phyloP scores from a whole-genome alignment of 2,888 invertebrate species.

The Drosophila stalkeri region DNA sequence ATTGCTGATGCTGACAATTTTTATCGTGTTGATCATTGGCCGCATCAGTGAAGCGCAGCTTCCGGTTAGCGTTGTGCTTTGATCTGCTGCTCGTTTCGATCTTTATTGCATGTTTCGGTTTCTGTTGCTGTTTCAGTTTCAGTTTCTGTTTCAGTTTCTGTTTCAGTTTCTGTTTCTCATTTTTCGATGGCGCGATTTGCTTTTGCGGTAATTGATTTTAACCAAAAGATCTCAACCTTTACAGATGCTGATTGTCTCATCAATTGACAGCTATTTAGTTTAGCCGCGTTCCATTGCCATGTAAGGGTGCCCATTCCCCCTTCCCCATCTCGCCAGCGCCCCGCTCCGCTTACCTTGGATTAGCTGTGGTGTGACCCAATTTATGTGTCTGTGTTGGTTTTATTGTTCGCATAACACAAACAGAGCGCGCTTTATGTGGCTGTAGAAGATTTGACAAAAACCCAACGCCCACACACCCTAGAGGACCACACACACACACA shows the following conservation, averaged over 20 bases:
- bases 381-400: slow-evolving; percentile 52
- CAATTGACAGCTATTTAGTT: slow-evolving; percentile 67
- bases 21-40: slow-evolving; percentile 20
- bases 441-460: slow-evolving; percentile 47
- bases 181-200: slow-evolving; percentile 14
- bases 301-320: slow-evolving; percentile 24
- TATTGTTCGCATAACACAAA: slow-evolving; percentile 49
- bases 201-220: slow-evolving; percentile 73
- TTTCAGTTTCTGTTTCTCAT: slow-evolving; percentile 28
- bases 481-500: slow-evolving; percentile 28
- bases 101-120: slow-evolving; percentile 47
- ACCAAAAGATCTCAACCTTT: slow-evolving; percentile 68
- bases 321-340: neutral
- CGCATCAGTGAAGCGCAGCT: slow-evolving; percentile 62
- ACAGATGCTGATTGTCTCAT: slow-evolving; percentile 66
- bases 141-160: slow-evolving; percentile 19
- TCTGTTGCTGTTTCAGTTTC: slow-evolving; percentile 27
- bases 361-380: slow-evolving; percentile 68
- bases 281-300: slow-evolving; percentile 38
- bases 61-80: slow-evolving; percentile 66
- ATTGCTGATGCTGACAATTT: slow-evolving; percentile 28
- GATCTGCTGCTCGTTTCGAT: slow-evolving; percentile 33
- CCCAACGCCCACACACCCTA: slow-evolving; percentile 40
- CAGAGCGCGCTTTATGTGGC: slow-evolving; percentile 46
- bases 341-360: slow-evolving; percentile 29